Conservation (phyloP, 2,113 vertebrate genomes). For the Poeciliopsis prolifica region DNA sequence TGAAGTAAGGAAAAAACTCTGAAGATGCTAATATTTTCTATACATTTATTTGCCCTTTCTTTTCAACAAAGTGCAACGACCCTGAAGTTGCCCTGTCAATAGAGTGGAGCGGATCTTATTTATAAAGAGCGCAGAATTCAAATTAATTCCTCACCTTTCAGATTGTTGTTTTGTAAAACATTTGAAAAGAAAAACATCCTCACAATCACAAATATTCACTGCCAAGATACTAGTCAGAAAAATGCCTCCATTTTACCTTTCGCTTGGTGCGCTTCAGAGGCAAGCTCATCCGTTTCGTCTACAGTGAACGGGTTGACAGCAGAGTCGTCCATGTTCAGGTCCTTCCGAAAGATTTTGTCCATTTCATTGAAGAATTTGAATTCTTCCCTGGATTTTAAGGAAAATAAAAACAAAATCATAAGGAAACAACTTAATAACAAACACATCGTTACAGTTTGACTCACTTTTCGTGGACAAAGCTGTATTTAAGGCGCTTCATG, state of each 20-base stretch:
- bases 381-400: slow-evolving; percentile 59
- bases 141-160: no score
- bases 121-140: no score
- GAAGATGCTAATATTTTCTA: no score
- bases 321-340: slow-evolving; percentile 35
- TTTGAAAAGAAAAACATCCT: no score
- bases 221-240: no score
- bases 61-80: no score
- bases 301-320: slow-evolving; percentile 8
- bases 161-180: no score
- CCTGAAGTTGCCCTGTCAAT: no score
- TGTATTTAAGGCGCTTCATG: slow-evolving; percentile 76
- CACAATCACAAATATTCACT: no score
- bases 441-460: slow-evolving; percentile 5
- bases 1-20: no score
- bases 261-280: slow-evolving; percentile 30
- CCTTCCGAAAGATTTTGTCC: slow-evolving; percentile 68
- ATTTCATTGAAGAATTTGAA: slow-evolving; percentile 76
- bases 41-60: no score
- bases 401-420: neutral
- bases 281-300: slow-evolving; percentile 52
- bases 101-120: no score
- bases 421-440: neutral
- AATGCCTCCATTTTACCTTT: slow-evolving; percentile 48
- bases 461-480: slow-evolving; percentile 76